These are phyloP conservation scores for Channa maculata DNA, from an alignment of 2,113 vertebrate genomes.

Conservation along the genomic window DNA sequence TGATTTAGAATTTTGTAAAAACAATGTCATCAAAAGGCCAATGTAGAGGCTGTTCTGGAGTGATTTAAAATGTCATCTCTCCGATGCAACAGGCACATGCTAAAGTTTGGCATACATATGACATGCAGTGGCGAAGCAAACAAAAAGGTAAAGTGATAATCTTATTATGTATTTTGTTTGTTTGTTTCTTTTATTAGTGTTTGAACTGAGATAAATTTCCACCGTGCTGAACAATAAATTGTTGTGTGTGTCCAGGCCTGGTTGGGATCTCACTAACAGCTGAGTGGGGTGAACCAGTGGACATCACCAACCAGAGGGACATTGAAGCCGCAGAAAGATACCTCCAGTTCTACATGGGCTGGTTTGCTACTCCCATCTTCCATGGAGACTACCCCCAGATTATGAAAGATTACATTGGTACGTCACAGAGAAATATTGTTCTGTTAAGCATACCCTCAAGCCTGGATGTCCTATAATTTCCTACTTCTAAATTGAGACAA, in stretches of 20 bases:
- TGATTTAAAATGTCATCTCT: not conserved
- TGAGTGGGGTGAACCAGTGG: slow-evolving; percentile 91
- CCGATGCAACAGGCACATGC: slow-evolving; percentile 85
- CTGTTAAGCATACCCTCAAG: too few species aligned
- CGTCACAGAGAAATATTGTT: slow-evolving; percentile 23
- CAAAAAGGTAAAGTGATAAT: slow-evolving; percentile 85
- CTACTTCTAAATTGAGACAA: too few species aligned
- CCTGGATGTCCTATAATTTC: too few species aligned
- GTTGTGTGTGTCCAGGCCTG: slow-evolving; percentile 80
- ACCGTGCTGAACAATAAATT: not conserved
- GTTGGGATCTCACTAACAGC: slow-evolving; percentile 91
- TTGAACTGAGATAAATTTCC: not conserved
- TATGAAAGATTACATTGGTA: slow-evolving; percentile 92
- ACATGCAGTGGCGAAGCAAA: slow-evolving; percentile 84
- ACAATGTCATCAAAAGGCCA: too few species aligned
- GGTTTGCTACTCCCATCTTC: slow-evolving; percentile 92
- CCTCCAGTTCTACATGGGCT: slow-evolving; percentile 92
- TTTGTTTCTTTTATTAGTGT: too few species aligned
- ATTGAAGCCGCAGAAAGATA: slow-evolving; percentile 90
- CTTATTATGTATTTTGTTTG: too few species aligned
- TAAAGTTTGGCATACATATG: slow-evolving; percentile 90
- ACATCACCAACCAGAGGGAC: slow-evolving; percentile 85
- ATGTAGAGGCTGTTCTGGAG: too few species aligned
- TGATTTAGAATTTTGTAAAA: too few species aligned
- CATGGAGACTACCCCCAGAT: slow-evolving; percentile 92